These are phyloP conservation scores for Mionectes macconnelli DNA, from an alignment of 2,113 vertebrate genomes.

Conservation along the genomic window DNA sequence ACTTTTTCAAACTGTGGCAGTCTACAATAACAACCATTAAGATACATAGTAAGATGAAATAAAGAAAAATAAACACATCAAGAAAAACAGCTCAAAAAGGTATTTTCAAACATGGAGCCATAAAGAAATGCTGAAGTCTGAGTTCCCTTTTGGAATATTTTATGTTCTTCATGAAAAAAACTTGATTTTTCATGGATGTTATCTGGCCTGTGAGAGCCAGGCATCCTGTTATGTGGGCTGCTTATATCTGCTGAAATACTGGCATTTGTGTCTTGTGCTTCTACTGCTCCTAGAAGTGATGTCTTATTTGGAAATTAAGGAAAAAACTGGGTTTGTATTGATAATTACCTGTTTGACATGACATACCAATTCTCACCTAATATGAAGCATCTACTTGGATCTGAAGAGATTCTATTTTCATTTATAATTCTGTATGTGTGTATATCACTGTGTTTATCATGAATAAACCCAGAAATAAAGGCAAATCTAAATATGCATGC, in stretches of 20 bases:
- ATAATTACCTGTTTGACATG: background rate
- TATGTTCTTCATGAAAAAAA: background rate
- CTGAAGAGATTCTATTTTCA: background rate
- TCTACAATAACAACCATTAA: background rate
- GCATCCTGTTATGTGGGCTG: background rate
- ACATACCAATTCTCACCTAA: background rate
- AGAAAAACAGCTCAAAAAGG: background rate
- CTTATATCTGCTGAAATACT: background rate
- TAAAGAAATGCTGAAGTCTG: conserved; percentile 1
- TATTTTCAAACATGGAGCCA: background rate
- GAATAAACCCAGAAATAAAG: background rate
- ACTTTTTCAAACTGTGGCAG: background rate
- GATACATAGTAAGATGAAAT: background rate
- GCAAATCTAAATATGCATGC: background rate
- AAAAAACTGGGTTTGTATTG: background rate
- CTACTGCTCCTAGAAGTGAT: background rate
- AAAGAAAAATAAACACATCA: background rate
- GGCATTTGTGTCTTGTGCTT: background rate
- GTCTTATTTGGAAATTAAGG: background rate
- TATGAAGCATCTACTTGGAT: background rate
- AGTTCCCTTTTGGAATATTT: background rate
- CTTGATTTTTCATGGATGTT: background rate
- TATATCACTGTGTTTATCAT: background rate
- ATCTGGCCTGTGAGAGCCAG: background rate
- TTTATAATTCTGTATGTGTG: background rate